Base-by-base conservation (phyloP, 2,888 invertebrate species). In the Smittia aterrima region DNA sequence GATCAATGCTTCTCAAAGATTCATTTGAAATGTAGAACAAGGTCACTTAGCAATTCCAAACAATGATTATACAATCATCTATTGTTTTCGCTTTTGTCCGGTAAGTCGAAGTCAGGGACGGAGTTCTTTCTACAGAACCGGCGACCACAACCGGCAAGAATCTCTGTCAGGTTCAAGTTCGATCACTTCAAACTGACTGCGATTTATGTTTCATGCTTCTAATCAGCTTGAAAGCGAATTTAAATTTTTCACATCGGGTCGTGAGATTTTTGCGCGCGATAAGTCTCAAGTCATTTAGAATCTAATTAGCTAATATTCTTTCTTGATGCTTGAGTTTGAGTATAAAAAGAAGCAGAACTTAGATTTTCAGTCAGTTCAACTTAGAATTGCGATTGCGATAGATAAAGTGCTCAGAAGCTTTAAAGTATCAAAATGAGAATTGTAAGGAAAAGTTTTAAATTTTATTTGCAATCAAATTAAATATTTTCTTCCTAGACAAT, bases 171-270 rank as follows among this genome's bases (percentile, higher is more conserved):
- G 32, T 32, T 32, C 32, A 32, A 32, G 32, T 32, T 32, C 32
- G 32, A 32, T 32, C 32, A 6, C 9, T 9, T 32, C 4, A 32
- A 32, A 32, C 9, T 9, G 32, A 9, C 9, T 9, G 32, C 32
- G 32, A 32, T 32, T 6, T 32, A 32, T 32, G 32, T 9, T 32
- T 3, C 3, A 32, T 32, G 32, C 32, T 9, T 32, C 32, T 32
- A 32, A 32, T 32, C 32, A 32, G 32, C 9, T 32, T 32, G 32
- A n/a, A n/a, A n/a, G n/a, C n/a, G n/a, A 32, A 9, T 32, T 32
- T 47, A 38, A 38, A 22, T 68, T 32, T 71, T 71, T 71, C 70
- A 27, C 70, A 71, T 71, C 68, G 41, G 16, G 18, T 54, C 70
- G 70, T 54, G 70, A 71, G 70, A 68, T 68, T 24, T 16, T 22